These are phyloP conservation scores for Leptosomus discolor DNA, from an alignment of 2,113 vertebrate species.

Conservation along the genomic window DNA sequence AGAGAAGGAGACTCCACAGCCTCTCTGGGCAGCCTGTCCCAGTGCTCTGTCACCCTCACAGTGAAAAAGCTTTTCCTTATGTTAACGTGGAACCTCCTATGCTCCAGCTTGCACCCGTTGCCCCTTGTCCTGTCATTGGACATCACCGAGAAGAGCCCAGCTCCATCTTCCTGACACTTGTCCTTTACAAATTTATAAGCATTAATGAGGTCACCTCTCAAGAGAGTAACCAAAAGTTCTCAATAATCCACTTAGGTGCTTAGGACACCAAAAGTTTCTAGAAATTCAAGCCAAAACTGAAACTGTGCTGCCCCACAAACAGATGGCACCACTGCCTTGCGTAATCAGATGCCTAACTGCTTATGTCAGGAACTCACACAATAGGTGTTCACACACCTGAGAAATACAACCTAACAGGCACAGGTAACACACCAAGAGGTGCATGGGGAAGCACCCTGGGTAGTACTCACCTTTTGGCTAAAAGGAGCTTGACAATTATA, in stretches of 20 bases:
- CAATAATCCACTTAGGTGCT: not conserved
- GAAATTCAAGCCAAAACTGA: not conserved
- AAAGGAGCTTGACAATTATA: not conserved
- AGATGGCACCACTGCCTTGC: accelerated
- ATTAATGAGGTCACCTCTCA: too few species aligned
- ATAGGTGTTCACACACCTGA: not conserved
- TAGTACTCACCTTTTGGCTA: not conserved
- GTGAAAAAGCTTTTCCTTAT: too few species aligned
- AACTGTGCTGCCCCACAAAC: not conserved
- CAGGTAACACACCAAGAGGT: accelerated
- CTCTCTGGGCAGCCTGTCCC: too few species aligned
- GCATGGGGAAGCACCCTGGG: accelerated
- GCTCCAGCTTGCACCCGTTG: too few species aligned
- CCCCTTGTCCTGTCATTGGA: too few species aligned
- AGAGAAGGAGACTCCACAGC: too few species aligned
- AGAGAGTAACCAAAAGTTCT: not conserved
- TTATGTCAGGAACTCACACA: not conserved
- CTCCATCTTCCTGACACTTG: too few species aligned
- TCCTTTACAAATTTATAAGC: too few species aligned
- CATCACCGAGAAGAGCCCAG: too few species aligned
- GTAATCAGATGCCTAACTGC: not conserved
- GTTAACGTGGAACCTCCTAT: too few species aligned
- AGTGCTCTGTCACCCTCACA: too few species aligned
- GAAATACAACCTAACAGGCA: not conserved
- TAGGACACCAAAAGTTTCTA: not conserved